phyloP scores from a whole-genome alignment of 2,113 vertebrate genomes.

The Saguinus imperator region DNA sequence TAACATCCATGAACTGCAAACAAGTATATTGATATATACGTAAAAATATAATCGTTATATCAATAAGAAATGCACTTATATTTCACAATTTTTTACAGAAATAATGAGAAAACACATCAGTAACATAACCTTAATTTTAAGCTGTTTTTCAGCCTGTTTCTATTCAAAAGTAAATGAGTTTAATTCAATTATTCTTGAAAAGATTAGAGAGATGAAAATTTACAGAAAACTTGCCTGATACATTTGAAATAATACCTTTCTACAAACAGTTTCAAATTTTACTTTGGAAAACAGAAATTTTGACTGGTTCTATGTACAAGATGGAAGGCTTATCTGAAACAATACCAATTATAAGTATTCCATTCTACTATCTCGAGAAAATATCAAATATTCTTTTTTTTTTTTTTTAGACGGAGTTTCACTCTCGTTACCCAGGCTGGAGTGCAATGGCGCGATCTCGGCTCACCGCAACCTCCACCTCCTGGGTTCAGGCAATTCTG shows the following conservation, averaged over 20 bases:
- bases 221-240: not conserved
- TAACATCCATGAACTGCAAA: not conserved
- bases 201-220: not conserved
- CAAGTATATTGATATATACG: not conserved
- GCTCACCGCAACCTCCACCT: too few species aligned
- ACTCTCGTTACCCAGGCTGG: too few species aligned
- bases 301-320: not conserved
- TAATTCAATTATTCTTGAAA: constrained; percentile 17
- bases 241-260: not conserved
- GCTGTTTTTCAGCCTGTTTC: not conserved
- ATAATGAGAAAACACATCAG: not conserved
- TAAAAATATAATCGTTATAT: not conserved
- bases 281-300: constrained; percentile 7
- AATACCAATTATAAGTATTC: not conserved
- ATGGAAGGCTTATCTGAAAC: not conserved
- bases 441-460: too few species aligned
- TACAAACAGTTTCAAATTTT: not conserved
- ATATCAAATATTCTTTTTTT: too few species aligned
- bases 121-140: not conserved
- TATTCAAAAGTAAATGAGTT: not conserved
- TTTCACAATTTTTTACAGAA: not conserved
- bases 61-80: not conserved
- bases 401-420: too few species aligned
- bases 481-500: too few species aligned
- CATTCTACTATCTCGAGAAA: not conserved